Evolutionary conservation across 2,888 invertebrate species (phyloP).

Genomic region (Meghimatium bilineatum): DNA sequence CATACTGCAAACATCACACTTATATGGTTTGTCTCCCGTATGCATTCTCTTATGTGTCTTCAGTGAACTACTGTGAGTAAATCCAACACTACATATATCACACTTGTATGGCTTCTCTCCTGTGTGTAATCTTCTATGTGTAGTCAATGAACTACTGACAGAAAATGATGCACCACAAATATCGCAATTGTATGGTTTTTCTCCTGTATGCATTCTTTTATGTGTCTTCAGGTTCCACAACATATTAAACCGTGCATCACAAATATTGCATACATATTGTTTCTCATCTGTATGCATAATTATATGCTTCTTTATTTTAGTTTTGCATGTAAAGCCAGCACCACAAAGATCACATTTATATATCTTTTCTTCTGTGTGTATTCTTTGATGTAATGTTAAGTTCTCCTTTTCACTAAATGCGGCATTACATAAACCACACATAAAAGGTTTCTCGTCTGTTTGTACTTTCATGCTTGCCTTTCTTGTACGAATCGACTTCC

Average conservation of each 20-base stretch:
- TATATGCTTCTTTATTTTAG: not conserved
- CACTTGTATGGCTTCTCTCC: slow-evolving; percentile 22
- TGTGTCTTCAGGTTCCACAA: slow-evolving; percentile 8
- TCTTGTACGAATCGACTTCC: not conserved
- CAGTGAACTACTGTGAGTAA: not conserved
- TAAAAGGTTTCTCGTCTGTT: not conserved
- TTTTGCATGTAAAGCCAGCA: not conserved
- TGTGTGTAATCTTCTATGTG: slow-evolving; percentile 16
- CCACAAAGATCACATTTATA: slow-evolving; percentile 21
- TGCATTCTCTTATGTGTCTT: slow-evolving; percentile 10
- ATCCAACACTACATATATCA: slow-evolving; percentile 6
- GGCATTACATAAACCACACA: not conserved
- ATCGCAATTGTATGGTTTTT: slow-evolving; percentile 18
- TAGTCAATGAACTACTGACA: not conserved
- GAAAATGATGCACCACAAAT: slow-evolving; percentile 5
- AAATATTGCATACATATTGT: slow-evolving; percentile 3
- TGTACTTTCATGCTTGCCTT: not conserved
- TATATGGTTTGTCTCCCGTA: not conserved
- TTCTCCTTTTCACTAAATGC: not conserved
- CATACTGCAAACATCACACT: not conserved
- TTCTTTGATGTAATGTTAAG: slow-evolving; percentile 5
- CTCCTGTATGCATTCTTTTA: slow-evolving; percentile 19
- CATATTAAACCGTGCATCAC: not conserved
- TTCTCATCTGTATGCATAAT: not conserved
- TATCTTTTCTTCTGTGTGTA: not conserved